Conservation (phyloP, 2,888 invertebrate species). For the Operophtera brumata region DNA sequence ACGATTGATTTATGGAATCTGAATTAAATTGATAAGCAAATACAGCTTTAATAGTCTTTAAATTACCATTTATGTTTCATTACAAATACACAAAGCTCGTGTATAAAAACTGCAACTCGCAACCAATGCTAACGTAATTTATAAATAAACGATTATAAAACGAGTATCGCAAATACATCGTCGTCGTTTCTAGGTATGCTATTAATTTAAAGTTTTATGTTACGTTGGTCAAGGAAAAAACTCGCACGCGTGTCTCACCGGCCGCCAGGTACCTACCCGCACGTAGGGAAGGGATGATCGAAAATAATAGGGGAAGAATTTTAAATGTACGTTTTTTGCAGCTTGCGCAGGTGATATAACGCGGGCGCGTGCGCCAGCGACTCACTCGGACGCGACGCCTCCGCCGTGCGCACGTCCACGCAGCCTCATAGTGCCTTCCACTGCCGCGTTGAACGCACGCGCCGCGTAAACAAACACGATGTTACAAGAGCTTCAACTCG, state of each 20-base stretch:
- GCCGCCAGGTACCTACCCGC: constrained; percentile 76
- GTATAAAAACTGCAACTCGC: background rate
- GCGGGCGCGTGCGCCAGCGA: constrained; percentile 75
- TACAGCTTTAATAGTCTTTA: constrained; percentile 23
- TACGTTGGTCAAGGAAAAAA: constrained; percentile 72
- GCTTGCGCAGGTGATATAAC: constrained; percentile 81
- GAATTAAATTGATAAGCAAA: constrained; percentile 46
- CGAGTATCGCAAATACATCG: constrained; percentile 27
- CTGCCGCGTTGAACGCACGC: constrained; percentile 61
- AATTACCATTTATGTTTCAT: constrained; percentile 16
- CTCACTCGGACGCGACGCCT: constrained; percentile 75
- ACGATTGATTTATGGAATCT: constrained; percentile 56
- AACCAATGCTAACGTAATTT: constrained; percentile 20
- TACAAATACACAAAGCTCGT: constrained; percentile 3
- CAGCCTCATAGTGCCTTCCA: constrained; percentile 65
- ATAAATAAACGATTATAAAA: constrained; percentile 26
- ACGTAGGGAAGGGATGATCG: constrained; percentile 80
- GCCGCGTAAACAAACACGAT: constrained; percentile 70
- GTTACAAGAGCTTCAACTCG: constrained; percentile 78
- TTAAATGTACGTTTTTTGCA: constrained; percentile 80
- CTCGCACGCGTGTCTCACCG: constrained; percentile 64
- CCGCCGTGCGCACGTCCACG: constrained; percentile 61
- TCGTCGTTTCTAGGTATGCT: constrained; percentile 35
- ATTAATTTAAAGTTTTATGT: constrained; percentile 43
- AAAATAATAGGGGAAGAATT: constrained; percentile 81